Conservation (phyloP, 2,113 vertebrate species). For the Phycodurus eques region DNA sequence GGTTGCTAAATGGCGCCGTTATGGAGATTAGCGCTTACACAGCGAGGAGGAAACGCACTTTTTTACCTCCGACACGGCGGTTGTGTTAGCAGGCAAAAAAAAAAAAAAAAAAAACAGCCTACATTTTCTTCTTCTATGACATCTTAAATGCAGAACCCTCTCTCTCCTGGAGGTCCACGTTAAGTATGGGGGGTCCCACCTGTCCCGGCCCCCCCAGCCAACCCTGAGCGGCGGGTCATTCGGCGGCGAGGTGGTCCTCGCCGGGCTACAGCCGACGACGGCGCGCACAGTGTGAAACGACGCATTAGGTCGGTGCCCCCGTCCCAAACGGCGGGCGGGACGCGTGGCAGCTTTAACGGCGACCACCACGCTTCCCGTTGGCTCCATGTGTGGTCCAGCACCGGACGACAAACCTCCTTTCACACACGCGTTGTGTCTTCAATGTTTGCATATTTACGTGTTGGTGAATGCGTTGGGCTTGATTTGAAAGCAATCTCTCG, state of each 20-base stretch:
- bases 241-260: conserved; percentile 58
- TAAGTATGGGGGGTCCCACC: conserved; percentile 66
- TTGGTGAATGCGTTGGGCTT: no score
- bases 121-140: neutral
- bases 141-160: conserved; percentile 6
- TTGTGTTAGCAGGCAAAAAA: neutral
- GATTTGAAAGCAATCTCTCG: no score
- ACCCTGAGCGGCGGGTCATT: conserved; percentile 49
- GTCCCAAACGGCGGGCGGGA: conserved; percentile 64
- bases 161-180: conserved; percentile 51
- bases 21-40: conserved; percentile 18
- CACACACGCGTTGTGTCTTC: neutral
- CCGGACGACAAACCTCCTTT: neutral
- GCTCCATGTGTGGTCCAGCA: conserved; percentile 61
- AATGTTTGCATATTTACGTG: no score
- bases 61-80: neutral
- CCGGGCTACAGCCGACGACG: conserved; percentile 50
- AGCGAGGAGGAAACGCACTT: neutral
- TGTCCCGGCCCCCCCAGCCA: conserved; percentile 46
- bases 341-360: conserved; percentile 55
- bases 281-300: conserved; percentile 73
- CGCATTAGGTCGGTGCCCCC: conserved; percentile 56
- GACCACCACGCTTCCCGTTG: conserved; percentile 32
- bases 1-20: conserved; percentile 37
- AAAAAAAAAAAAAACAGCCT: neutral